phyloP scores from a whole-genome alignment of 2,888 invertebrate species.

The Xiphydria camelus region DNA sequence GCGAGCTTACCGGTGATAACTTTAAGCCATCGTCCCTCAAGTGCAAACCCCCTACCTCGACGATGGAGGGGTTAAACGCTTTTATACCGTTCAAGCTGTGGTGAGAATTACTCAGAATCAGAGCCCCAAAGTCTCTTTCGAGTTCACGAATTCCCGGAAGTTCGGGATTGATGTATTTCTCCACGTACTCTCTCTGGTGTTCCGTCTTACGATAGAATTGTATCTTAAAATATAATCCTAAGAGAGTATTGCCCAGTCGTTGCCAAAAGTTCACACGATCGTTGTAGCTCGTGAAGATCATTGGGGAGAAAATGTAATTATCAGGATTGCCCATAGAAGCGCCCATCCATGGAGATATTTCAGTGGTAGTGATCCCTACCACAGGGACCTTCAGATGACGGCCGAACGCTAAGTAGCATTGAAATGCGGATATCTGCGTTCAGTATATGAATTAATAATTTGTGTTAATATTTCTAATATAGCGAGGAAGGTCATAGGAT shows the following conservation, averaged over 20 bases:
- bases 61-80: conserved; percentile 57
- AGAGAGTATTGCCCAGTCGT: conserved; percentile 14
- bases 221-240: neutral
- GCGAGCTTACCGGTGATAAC: conserved; percentile 2
- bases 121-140: conserved; percentile 33
- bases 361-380: conserved; percentile 17
- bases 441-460: too few species aligned
- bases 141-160: conserved; percentile 9
- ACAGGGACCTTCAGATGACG: conserved; percentile 24
- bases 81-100: conserved; percentile 59
- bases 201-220: conserved; percentile 16
- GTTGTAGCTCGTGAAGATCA: conserved; percentile 5
- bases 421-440: too few species aligned
- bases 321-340: conserved; percentile 23
- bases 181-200: conserved; percentile 14
- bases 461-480: too few species aligned
- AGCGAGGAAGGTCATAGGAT: too few species aligned
- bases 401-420: conserved; percentile 26
- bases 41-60: conserved; percentile 61
- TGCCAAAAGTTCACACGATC: conserved; percentile 19
- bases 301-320: conserved; percentile 17
- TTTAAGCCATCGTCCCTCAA: neutral
- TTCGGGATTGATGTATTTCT: conserved; percentile 11
- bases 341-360: conserved; percentile 19
- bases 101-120: conserved; percentile 59